phyloP scores from a whole-genome alignment of 2,797 vertebrate species.

The Sebastes flavidus region DNA sequence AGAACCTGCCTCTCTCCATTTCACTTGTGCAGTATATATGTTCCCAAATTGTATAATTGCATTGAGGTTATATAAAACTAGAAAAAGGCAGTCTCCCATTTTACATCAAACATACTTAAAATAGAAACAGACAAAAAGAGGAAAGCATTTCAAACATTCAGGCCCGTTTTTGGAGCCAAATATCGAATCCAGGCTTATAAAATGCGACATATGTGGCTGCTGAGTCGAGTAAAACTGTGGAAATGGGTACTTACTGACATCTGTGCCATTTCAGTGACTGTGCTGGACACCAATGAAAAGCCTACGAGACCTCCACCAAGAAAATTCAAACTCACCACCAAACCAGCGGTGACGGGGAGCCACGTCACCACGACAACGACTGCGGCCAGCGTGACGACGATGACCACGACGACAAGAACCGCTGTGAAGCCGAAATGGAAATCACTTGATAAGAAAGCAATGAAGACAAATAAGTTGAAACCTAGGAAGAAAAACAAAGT shows the following conservation, averaged over 20 bases:
- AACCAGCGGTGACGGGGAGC: conserved; percentile 32
- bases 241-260: conserved; percentile 25
- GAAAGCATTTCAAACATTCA: conserved; percentile 47
- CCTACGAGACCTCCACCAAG: conserved; percentile 77
- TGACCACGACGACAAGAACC: not conserved
- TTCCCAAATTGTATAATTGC: conserved; percentile 28
- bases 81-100: conserved; percentile 21
- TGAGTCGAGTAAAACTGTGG: not conserved
- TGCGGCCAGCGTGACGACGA: not conserved
- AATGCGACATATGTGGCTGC: conserved; percentile 16
- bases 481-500: conserved; percentile 38
- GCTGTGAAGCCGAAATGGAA: conserved; percentile 7
- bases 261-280: conserved; percentile 74
- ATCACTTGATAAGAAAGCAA: not conserved
- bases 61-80: conserved; percentile 41
- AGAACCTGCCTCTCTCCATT: not conserved
- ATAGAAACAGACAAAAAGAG: conserved; percentile 16
- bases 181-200: conserved; percentile 12
- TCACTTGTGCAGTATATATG: not conserved
- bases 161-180: not conserved
- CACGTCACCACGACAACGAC: conserved; percentile 6
- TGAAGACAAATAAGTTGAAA: conserved; percentile 16
- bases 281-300: conserved; percentile 71
- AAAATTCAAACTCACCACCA: conserved; percentile 67
- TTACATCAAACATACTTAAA: conserved; percentile 47